Conservation (phyloP, 1,140 invertebrate species). For the Diorhabda sublineata region DNA sequence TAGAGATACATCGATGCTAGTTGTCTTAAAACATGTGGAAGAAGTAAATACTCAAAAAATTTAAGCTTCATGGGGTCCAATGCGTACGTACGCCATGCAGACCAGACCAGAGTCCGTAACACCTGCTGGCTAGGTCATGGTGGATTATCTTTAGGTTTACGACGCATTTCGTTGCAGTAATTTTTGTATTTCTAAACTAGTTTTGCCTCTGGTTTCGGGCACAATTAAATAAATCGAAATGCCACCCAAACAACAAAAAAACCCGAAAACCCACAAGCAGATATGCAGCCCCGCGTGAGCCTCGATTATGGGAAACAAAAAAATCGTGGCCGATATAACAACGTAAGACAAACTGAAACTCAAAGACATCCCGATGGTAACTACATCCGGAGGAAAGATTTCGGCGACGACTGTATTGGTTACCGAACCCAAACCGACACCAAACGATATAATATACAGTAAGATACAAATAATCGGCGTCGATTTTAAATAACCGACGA, state of each 20-base stretch:
- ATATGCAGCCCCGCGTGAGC: neutral
- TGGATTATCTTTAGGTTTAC: no score
- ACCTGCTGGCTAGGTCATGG: no score
- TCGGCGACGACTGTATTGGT: conserved; percentile 82
- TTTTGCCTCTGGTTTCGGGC: conserved; percentile 12
- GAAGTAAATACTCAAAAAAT: no score
- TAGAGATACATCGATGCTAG: no score
- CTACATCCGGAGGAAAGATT: conserved; percentile 72
- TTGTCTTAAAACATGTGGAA: no score
- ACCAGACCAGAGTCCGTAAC: no score
- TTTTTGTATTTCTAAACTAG: conserved; percentile 6
- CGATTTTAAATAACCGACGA: conserved; percentile 35
- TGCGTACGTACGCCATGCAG: no score
- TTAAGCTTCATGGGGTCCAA: no score
- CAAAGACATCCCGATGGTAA: conserved; percentile 67
- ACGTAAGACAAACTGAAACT: conserved; percentile 52
- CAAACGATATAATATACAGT: conserved; percentile 36
- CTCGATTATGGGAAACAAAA: conserved; percentile 4
- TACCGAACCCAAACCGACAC: conserved; percentile 68
- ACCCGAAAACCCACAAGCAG: neutral
- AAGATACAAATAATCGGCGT: conserved; percentile 37
- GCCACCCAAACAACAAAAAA: neutral
- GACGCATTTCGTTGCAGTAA: neutral
- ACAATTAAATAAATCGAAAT: conserved; percentile 2
- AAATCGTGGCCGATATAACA: neutral